Percentiles rank a stretch among this genome's conserved stretches.
phyloP scores from a whole-genome alignment of 2,888 invertebrate genomes.

The Nipponacmea schrenckii region DNA sequence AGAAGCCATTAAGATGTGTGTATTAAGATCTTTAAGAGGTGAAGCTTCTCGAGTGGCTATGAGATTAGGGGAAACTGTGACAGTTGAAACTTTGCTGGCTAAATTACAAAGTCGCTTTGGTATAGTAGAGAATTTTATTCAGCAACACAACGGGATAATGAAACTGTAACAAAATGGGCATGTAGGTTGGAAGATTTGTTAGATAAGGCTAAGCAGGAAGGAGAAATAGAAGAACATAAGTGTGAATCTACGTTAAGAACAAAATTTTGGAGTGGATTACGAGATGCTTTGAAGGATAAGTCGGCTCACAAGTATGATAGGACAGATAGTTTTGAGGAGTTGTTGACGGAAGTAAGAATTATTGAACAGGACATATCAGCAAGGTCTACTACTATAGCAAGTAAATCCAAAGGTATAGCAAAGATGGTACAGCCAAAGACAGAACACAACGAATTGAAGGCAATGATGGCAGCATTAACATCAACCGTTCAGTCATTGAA shows the following conservation, averaged over 20 bases:
- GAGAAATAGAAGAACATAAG: not conserved
- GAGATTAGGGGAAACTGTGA: not conserved
- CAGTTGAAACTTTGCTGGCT: not conserved
- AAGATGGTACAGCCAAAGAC: not conserved
- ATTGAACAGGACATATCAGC: not conserved
- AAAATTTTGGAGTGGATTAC: not conserved
- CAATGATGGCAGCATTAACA: not conserved
- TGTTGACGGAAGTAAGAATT: not conserved
- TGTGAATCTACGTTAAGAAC: not conserved
- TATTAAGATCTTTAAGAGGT: not conserved
- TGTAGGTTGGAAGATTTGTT: not conserved
- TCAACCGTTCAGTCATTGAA: not conserved
- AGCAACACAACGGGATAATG: not conserved
- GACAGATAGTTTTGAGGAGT: not conserved
- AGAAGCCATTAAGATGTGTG: not conserved
- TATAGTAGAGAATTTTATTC: not conserved
- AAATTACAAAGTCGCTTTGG: conserved; percentile 2
- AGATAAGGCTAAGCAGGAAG: not conserved
- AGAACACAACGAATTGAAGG: not conserved
- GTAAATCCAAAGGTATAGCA: not conserved
- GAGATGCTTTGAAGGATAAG: not conserved
- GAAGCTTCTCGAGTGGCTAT: conserved; percentile 5
- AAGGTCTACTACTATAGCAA: not conserved
- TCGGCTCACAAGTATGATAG: not conserved
- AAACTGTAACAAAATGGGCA: not conserved